These are phyloP conservation scores for Hycleus phaleratus DNA, from an alignment of 1,140 invertebrate species.

Conservation along the genomic window DNA sequence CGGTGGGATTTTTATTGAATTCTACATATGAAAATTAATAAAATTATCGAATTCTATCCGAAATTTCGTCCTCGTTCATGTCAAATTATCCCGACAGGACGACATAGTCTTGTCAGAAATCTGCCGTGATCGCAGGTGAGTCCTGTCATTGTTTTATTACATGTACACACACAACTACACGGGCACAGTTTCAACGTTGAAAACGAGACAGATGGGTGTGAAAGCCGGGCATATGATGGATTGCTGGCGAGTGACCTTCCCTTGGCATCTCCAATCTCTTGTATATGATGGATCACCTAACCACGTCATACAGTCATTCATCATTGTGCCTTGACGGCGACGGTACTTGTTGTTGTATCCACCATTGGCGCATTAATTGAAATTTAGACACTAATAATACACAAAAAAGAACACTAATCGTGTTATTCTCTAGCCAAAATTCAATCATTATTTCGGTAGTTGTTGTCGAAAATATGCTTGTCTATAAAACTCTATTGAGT, in stretches of 20 bases:
- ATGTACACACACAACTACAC: neutral
- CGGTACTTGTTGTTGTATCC: constrained; percentile 3
- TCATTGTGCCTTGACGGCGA: constrained; percentile 24
- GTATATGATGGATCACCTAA: constrained; percentile 38
- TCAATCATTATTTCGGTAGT: no score
- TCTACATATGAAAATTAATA: neutral
- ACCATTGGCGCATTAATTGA: constrained; percentile 25
- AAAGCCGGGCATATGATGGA: constrained; percentile 31
- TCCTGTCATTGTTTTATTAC: neutral
- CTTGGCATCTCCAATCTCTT: constrained; percentile 39
- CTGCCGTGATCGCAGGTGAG: neutral
- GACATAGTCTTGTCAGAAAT: neutral
- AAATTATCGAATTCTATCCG: neutral
- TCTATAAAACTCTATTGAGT: no score
- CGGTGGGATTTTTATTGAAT: constrained; percentile 14
- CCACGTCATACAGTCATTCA: constrained; percentile 36
- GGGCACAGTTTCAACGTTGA: neutral
- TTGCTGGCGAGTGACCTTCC: constrained; percentile 36
- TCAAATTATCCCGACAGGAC: neutral
- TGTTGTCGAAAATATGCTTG: no score
- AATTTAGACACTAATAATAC: neutral
- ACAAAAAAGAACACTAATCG: no score
- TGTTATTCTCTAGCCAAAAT: no score
- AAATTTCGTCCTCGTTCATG: neutral
- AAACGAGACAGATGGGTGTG: constrained; percentile 6